A percentile compares a stretch with the other conserved stretches of the same genome.
Evolutionary conservation across 2,888 invertebrate species (phyloP).

Genomic region (Pachydiplax longipennis): DNA sequence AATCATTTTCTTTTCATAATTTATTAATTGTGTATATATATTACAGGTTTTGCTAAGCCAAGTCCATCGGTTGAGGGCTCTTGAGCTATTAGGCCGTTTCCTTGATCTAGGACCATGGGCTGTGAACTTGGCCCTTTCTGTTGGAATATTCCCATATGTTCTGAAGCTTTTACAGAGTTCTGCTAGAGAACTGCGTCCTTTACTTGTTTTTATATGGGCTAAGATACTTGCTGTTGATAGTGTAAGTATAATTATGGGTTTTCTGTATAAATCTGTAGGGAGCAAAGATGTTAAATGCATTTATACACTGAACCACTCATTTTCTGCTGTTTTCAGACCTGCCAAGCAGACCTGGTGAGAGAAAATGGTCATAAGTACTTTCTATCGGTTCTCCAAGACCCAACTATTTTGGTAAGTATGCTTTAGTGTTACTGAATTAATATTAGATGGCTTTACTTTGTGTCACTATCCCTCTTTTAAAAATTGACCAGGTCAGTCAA

Average conservation of each 20-base stretch:
- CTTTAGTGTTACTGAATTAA: neutral
- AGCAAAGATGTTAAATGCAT: too few relatives aligned
- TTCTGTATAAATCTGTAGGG: constrained; percentile 5
- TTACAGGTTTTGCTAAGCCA: constrained; percentile 64
- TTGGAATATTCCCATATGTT: constrained; percentile 99
- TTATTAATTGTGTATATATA: too few relatives aligned
- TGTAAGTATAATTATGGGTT: constrained; percentile 64
- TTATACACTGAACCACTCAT: too few relatives aligned
- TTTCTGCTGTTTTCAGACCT: constrained; percentile 70
- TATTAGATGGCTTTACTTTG: neutral
- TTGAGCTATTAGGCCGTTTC: constrained; percentile 92
- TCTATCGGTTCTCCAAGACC: constrained; percentile 88
- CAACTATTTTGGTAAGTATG: constrained; percentile 76
- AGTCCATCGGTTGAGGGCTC: constrained; percentile 91
- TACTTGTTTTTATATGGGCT: constrained; percentile 98
- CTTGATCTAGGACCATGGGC: constrained; percentile 96
- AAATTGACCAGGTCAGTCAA: too few relatives aligned
- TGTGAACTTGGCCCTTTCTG: constrained; percentile 92
- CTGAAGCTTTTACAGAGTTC: constrained; percentile 95
- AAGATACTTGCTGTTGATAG: constrained; percentile 96
- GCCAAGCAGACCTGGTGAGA: constrained; percentile 92
- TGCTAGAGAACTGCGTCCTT: constrained; percentile 88
- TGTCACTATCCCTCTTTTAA: neutral
- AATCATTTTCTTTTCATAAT: too few relatives aligned
- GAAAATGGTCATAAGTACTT: constrained; percentile 96